phyloP scores from a whole-genome alignment of 2,113 vertebrate genomes.

The Psophia crepitans region DNA sequence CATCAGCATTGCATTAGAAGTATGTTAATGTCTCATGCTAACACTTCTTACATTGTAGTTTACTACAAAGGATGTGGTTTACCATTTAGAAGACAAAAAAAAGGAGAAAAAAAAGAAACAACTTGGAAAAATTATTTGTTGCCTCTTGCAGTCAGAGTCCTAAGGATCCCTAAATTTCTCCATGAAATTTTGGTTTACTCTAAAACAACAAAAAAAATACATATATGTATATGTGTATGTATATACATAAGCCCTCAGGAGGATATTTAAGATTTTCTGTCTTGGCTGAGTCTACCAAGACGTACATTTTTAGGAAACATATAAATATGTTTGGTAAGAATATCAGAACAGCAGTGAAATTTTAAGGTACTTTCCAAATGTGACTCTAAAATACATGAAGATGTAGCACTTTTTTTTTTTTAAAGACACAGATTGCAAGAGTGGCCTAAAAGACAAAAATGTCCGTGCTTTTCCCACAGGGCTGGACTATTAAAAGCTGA shows the following conservation, averaged over 20 bases:
- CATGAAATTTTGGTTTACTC: not conserved
- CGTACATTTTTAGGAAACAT: not conserved
- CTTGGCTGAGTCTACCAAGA: not conserved
- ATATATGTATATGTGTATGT: not conserved
- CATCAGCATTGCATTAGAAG: not conserved
- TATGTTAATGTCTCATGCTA: not conserved
- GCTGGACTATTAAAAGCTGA: not conserved
- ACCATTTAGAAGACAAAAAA: not conserved
- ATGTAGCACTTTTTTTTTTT: not conserved
- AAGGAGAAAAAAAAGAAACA: too few species aligned
- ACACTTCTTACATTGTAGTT: not conserved
- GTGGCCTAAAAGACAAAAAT: not conserved
- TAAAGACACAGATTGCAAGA: not conserved
- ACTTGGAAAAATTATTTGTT: not conserved
- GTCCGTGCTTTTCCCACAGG: not conserved
- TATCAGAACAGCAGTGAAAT: not conserved
- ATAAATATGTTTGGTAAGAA: not conserved
- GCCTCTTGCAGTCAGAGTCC: not conserved
- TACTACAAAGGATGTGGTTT: not conserved
- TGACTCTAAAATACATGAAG: not conserved
- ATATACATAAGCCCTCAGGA: not conserved
- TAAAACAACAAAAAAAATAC: not conserved
- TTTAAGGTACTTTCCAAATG: not conserved
- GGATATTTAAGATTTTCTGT: not conserved
- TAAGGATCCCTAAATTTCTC: not conserved